Conservation (phyloP, 2,113 vertebrate genomes). For the Melanocharis versteri region DNA sequence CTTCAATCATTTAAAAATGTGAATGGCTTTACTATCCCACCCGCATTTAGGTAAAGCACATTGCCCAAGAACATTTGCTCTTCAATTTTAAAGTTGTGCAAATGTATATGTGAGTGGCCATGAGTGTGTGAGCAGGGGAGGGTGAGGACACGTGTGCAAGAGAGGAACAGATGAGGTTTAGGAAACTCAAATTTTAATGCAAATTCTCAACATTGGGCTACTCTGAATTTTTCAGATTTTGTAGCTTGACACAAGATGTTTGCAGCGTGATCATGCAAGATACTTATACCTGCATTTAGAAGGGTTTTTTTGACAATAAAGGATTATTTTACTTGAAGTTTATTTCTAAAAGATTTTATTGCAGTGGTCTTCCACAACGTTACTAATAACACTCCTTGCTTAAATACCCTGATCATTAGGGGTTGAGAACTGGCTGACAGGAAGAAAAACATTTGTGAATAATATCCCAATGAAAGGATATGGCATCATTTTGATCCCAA, state of each 20-base stretch:
- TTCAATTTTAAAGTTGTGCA: neutral
- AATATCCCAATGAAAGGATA: neutral
- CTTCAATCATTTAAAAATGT: neutral
- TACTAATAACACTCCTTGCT: neutral
- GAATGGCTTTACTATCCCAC: neutral
- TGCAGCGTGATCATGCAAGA: neutral
- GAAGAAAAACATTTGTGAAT: neutral
- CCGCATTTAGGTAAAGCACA: neutral
- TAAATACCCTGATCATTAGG: neutral
- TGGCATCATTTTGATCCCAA: neutral
- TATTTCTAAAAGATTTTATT: neutral
- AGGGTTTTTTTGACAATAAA: neutral
- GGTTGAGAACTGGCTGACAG: neutral
- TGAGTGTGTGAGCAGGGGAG: neutral
- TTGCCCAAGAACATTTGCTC: neutral
- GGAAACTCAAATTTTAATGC: neutral
- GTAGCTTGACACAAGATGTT: neutral
- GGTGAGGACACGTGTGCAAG: accelerated
- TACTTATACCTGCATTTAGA: neutral
- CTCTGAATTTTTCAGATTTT: neutral
- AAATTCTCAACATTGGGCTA: neutral
- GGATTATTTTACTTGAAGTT: neutral
- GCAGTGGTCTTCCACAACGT: neutral
- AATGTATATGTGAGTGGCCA: neutral
- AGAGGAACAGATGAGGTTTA: neutral